Evolutionary conservation across 2,888 invertebrate species (phyloP).

Genomic region (Oscheius sp.): DNA sequence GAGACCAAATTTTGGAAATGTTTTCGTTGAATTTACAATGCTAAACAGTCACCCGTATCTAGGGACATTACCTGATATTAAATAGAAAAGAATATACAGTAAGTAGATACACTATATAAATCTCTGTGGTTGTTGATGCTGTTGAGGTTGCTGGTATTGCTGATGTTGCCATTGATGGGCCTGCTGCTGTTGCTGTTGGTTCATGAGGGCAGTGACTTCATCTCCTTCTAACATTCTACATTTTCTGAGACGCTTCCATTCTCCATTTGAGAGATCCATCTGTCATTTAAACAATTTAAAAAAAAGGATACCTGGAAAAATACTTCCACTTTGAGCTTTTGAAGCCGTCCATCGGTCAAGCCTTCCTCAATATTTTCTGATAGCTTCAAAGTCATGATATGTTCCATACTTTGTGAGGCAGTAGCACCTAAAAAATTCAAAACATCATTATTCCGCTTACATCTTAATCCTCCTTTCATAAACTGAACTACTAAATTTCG

Average conservation of each 20-base stretch:
- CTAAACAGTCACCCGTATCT: not conserved
- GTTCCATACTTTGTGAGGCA: conserved; percentile 94
- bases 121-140: not conserved
- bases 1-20: too few relatives aligned
- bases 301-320: conserved; percentile 77
- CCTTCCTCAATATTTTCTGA: conserved; percentile 88
- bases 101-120: too few relatives aligned
- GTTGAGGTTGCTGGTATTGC: not conserved
- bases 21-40: too few relatives aligned
- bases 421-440: not conserved
- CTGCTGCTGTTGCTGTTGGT: conserved; percentile 9
- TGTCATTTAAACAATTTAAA: conserved; percentile 73
- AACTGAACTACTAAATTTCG: conserved; percentile 96
- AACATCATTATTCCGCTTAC: too few relatives aligned
- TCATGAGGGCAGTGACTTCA: not conserved
- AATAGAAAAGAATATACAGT: not conserved
- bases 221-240: conserved; percentile 21
- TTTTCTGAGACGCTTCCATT: conserved; percentile 80
- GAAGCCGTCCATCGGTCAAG: conserved; percentile 86
- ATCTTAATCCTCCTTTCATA: conserved; percentile 95
- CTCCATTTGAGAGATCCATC: conserved; percentile 96
- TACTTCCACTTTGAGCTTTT: conserved; percentile 85
- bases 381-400: conserved; percentile 92
- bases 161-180: not conserved
- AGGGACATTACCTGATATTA: not conserved